Base-by-base conservation (phyloP, 2,797 vertebrate species). In the Aphelocoma californica region DNA sequence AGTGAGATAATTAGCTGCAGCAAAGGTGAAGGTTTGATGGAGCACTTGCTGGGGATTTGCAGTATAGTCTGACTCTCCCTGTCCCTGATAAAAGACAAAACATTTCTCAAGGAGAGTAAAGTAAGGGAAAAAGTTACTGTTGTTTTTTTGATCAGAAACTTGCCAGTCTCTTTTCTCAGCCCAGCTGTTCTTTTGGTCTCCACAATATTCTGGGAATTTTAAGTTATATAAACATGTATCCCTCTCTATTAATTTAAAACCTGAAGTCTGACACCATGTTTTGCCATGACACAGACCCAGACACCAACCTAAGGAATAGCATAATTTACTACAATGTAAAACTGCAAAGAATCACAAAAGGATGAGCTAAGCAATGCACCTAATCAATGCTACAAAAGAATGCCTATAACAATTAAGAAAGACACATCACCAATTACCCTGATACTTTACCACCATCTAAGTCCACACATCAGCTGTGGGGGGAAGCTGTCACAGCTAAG, bases 11-110 rank as follows among this genome's bases (percentile, higher is more conserved):
- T 64, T 54, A 94, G 70, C 62, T 79, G 72, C 82, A 91, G 47
- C 67, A 81, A 81, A 90, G 82, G 57, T 90, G 77, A 79, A 75
- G 70, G 86, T 44, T 86, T 93, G 77, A 88, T 84, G 72, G 36
- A 94, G 51, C 47, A 28, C 70, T 94, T 90, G 34, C 58, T 86
- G 40, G 80, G 32, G 34, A 73, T 61, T 81, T 72, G 40, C 54
- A 54, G 79, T 73, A 38, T 9, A 60, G 32, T 78, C 56, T 91
- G 42, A 14, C 57, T 88, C 82, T 74, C n/a, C 14, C 38, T 79
- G 62, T 74, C 38, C 54, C 62, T 48, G 56, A 72, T 25, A 84
- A 86, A 92, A 90, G 47, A 71, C 36, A 88, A 62, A 91, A 57
- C 12, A 47, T 19, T 88, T 79, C 50, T 86, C 85, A 81, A 84